These are phyloP conservation scores for Nettapus auritus DNA, from an alignment of 2,113 vertebrate genomes.

Conservation along the genomic window DNA sequence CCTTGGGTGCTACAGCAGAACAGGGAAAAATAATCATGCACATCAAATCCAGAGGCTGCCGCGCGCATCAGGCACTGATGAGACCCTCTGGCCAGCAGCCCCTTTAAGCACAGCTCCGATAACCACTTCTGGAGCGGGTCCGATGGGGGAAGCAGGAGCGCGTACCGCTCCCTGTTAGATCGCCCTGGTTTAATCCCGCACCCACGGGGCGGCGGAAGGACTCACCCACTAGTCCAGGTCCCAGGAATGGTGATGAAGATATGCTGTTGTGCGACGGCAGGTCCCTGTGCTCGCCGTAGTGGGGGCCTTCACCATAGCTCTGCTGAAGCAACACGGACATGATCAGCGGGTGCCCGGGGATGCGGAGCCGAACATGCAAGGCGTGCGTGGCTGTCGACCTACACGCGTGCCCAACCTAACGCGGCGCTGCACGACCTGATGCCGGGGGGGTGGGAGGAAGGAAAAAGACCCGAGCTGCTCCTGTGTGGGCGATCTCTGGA, in stretches of 20 bases:
- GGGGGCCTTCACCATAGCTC: slow-evolving; percentile 88
- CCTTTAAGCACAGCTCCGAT: not conserved
- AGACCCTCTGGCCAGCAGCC: not conserved
- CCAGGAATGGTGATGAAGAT: slow-evolving; percentile 88
- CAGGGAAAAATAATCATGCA: not conserved
- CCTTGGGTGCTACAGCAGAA: not conserved
- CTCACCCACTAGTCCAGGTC: slow-evolving; percentile 90
- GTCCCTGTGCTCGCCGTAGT: slow-evolving; percentile 89
- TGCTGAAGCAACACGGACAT: slow-evolving; percentile 36
- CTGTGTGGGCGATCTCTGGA: not conserved
- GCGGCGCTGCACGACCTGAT: not conserved
- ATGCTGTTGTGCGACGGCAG: slow-evolving; percentile 79
- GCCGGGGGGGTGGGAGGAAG: not conserved
- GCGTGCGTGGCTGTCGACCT: not conserved
- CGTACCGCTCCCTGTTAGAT: fast-evolving
- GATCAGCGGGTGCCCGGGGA: fast-evolving
- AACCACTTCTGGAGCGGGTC: not conserved
- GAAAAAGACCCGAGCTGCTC: not conserved
- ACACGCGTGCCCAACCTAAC: not conserved
- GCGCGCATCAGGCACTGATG: not conserved
- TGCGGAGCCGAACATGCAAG: fast-evolving
- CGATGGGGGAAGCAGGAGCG: fast-evolving
- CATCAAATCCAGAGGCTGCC: fast-evolving
- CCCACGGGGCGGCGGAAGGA: not conserved
- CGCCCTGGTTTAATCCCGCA: not conserved